Conservation (phyloP, 2,797 vertebrate genomes). For the Hoplostethus atlanticus region DNA sequence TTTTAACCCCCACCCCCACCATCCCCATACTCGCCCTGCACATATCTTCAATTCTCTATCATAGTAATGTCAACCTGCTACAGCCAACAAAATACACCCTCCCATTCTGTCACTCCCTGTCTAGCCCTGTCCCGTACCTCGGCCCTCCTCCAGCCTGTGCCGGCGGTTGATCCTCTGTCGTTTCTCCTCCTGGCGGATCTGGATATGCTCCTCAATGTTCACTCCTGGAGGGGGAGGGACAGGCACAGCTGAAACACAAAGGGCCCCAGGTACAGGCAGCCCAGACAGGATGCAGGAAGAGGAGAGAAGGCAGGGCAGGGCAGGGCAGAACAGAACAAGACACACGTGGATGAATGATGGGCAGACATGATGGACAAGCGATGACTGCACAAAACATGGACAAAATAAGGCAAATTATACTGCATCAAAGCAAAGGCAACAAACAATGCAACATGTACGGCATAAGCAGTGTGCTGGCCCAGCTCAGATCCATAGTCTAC, state of each 20-base stretch:
- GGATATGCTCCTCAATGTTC: conserved; percentile 99
- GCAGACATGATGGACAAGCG: conserved; percentile 73
- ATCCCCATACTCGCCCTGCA: conserved; percentile 13
- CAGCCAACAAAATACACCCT: conserved; percentile 10
- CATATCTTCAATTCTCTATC: conserved; percentile 21
- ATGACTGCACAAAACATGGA: conserved; percentile 60
- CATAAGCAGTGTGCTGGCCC: conserved; percentile 24
- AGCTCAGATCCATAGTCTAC: conserved; percentile 25
- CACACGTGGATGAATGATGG: conserved; percentile 82
- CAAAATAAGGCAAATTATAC: conserved; percentile 36
- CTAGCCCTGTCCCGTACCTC: conserved; percentile 87
- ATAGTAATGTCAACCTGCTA: conserved; percentile 15
- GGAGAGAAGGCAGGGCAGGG: conserved; percentile 71
- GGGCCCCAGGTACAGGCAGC: conserved; percentile 72
- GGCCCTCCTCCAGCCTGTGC: conserved; percentile 95
- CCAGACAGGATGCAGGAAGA: conserved; percentile 69
- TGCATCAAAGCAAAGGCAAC: conserved; percentile 49
- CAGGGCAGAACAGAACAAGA: conserved; percentile 76
- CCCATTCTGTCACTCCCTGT: background rate
- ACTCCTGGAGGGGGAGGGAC: conserved; percentile 96
- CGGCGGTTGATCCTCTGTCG: conserved; percentile 95
- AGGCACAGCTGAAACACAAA: conserved; percentile 94
- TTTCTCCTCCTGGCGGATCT: conserved; percentile 98
- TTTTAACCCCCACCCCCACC: conserved; percentile 10
- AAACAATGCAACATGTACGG: conserved; percentile 31